Evolutionary conservation across 2,888 invertebrate genomes (phyloP).

Genomic region (Drosophila kanekoi): DNA sequence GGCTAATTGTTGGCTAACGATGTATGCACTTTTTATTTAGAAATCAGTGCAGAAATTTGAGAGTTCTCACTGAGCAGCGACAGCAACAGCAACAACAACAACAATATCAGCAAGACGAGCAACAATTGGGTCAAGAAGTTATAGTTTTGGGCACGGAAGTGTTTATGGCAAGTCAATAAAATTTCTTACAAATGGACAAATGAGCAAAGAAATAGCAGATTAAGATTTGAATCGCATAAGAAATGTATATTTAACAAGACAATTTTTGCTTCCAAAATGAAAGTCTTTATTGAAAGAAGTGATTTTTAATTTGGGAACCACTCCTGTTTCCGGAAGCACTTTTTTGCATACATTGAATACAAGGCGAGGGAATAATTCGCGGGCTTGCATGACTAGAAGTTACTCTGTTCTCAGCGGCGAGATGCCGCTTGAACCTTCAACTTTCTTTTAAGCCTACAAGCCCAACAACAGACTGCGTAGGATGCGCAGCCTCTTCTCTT

Average conservation of each 20-base stretch:
- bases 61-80: slow-evolving; percentile 21
- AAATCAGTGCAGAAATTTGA: slow-evolving; percentile 70
- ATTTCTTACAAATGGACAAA: slow-evolving; percentile 18
- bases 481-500: no score
- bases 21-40: slow-evolving; percentile 49
- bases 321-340: background rate
- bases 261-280: background rate
- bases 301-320: background rate
- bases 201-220: slow-evolving; percentile 27
- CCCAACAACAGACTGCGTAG: no score
- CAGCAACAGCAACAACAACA: background rate
- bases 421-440: no score
- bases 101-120: slow-evolving; percentile 7
- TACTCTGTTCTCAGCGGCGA: no score
- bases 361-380: no score
- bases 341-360: background rate
- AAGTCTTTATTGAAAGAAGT: background rate
- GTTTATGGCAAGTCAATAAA: slow-evolving; percentile 36
- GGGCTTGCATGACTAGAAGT: no score
- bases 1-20: slow-evolving; percentile 46
- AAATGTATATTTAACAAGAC: background rate
- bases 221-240: no score
- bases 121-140: slow-evolving; percentile 49
- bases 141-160: slow-evolving; percentile 47
- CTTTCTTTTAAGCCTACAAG: no score